Base-by-base conservation (phyloP, 1,140 invertebrate species). In the Nebria ingens region DNA sequence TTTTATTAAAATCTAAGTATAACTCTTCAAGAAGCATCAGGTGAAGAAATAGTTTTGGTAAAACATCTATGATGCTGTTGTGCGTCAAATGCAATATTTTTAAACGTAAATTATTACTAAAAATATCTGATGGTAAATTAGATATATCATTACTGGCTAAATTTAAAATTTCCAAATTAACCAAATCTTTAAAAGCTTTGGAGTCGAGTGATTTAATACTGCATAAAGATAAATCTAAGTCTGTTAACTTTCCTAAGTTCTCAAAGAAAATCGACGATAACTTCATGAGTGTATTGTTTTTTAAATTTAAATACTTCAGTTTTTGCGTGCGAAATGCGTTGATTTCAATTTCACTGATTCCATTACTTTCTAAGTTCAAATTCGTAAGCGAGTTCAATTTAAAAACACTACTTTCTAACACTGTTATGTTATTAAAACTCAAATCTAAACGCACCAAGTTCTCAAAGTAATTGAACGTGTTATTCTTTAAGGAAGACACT, bases 341-440 rank as follows among this genome's bases (percentile, higher is more conserved):
- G 17, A 12, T 45, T 45, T 45, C 40, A 12, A 45, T 45, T 45
- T 45, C 40, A 45, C 40, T 45, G 40, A 45, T 45, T 12, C 9
- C 40, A 17, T 45, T 45, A 45, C 40, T 45, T 45, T 45, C 40
- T 17, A 45, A 45, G 15, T 45, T 45, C 40, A 45, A 17, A 12
- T 17, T 4, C 6, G 17, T 17, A 9, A 45, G 17, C 17, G 6
- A 12, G 9, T 45, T 17, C 17, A 45, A 12, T 12, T 45, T 9
- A 17, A 45, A 45, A 12, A 45, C 17, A 12, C 40, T 17, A 45
- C 15, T 6, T 45, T 45, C 6, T 17, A 45, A 17, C 6, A 45
- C 40, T 6, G 40, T 12, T 45, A 45, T 11, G 17, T 45, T 45
- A 45, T 45, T 45, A 17, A 12, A 45, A 17, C 40, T 45, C 40